Evolutionary conservation across 2,888 invertebrate genomes (phyloP).

Genomic region (Chaetogeoica ovagalla): DNA sequence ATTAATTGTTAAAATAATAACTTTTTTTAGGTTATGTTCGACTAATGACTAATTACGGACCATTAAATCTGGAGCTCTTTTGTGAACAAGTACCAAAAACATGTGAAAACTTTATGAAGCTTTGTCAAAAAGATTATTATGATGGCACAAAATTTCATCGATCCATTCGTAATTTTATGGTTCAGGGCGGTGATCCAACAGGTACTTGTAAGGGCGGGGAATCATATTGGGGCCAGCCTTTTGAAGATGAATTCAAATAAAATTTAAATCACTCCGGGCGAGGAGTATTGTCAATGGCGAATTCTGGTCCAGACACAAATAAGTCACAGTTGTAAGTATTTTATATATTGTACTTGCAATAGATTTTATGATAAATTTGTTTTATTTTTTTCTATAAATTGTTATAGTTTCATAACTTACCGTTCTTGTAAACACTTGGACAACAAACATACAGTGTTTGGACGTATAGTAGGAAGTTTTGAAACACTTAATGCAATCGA

Average conservation of each 20-base stretch:
- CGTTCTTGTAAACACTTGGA: slow-evolving; percentile 95
- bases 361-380: background rate
- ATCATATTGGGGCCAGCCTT: slow-evolving; percentile 90
- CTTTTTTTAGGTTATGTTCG: slow-evolving; percentile 79
- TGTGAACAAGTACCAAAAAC: slow-evolving; percentile 90
- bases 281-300: slow-evolving; percentile 97
- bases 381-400: background rate
- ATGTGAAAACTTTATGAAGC: slow-evolving; percentile 94
- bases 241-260: slow-evolving; percentile 91
- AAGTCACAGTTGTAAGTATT: slow-evolving; percentile 91
- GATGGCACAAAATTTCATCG: slow-evolving; percentile 91
- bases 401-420: slow-evolving; percentile 89
- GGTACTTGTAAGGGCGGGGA: slow-evolving; percentile 91
- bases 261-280: slow-evolving; percentile 89
- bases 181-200: slow-evolving; percentile 98
- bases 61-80: slow-evolving; percentile 89
- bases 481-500: slow-evolving; percentile 92
- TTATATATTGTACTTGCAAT: background rate
- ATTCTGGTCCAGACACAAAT: slow-evolving; percentile 94
- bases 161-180: slow-evolving; percentile 96
- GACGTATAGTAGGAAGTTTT: slow-evolving; percentile 93
- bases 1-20: background rate
- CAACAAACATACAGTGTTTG: slow-evolving; percentile 97
- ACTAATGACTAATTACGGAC: slow-evolving; percentile 84
- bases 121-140: slow-evolving; percentile 88